Base-by-base conservation (phyloP, 2,888 invertebrate species). In the Frankliniella fusca region DNA sequence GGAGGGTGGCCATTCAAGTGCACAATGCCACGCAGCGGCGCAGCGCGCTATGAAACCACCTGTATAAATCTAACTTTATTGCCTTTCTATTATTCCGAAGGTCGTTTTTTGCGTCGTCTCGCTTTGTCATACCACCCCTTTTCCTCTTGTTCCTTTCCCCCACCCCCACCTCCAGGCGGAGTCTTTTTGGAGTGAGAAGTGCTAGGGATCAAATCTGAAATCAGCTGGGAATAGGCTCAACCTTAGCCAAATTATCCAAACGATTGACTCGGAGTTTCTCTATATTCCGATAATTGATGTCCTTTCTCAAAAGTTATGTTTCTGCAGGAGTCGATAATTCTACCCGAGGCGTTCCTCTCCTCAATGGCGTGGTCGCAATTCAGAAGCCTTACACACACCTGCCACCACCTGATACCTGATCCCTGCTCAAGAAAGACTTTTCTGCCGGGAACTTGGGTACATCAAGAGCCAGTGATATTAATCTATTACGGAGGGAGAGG, bases 31-130 rank as follows among this genome's bases (percentile, higher is more conserved):
- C 54, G 15, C 70, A 10, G 61, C 61, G 15, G 61, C 15, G 18
- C 61, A 61, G n/a, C n/a, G 61, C 61, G 61, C 61, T n/a, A 61
- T 61, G 20, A 61, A 61, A 61, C 61, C 61, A 61, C 70, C 70
- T 76, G 70, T 27, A 76, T 76, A 76, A 76, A 76, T 76, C 70
- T 23, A 76, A 76, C 70, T 76, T 76, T 76, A 76, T 76, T 27
- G 70, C 27, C 27, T 23, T 7, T 12, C 70, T 27, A 61, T 61
- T 61, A 18, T 76, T 23, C 70, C 70, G 23, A 27, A 23, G 70
- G 70, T 20, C 18, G 54, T 54, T 54, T 54, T 54, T 20, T 54
- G 15, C 54, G 54, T 10, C 70, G 9, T 61, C 61, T 61, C 61
- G 18, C 61, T 61, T 18, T 61, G 20, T 61, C 61, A 18, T 18